Base-by-base conservation (phyloP, 2,113 vertebrate genomes). In the Lanius ludovicianus region DNA sequence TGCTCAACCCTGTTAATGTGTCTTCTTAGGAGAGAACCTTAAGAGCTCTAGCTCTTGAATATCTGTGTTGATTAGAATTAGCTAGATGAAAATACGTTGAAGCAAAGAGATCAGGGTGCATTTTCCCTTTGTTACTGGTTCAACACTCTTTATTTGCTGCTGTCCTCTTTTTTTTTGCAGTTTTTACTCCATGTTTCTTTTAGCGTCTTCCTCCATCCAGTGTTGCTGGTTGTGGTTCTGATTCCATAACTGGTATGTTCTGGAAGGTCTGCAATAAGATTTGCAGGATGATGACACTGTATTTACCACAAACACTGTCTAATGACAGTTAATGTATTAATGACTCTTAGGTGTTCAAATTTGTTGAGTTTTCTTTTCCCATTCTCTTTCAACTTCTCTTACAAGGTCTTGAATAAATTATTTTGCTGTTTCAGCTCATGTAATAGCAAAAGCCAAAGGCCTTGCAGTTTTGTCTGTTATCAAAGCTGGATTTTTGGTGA, bases 401-500 rank as follows among this genome's bases (percentile, higher is more conserved):
- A 24, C 8, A 50, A 71, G 30, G 11, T 67, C 22, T 44, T 80
- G 35, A 71, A 65, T 64, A 90, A 89, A 37, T 79, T 6, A 33
- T 90, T 89, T 95, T 62, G 3, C 41, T 73, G 2, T 95, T 97
- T 42, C 95, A 99, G 99, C 99, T 80, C 99, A 99, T 6, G 98
- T 99, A 18, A 99, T 99, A 67, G 99, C 99, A 12, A 99, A 98
- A 97, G 99, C 99, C 3, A 98, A 99, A 95, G 99, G 99, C 49
- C 98, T 99, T 50, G 99, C 99, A 37, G 97, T 99, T 96, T 96
- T 99, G 89, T 99, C 99, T 0, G 99, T 99, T 96, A 98, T 99
- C 94, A 99, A 99, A 94, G 99, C 99, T 15, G 99, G 99, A 42
- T 99, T 99, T 95, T 97, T 99, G 98, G 98, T 99, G 90, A 99